Evolutionary conservation across 2,113 vertebrate species (phyloP).

Genomic region (Pseudonaja textilis): DNA sequence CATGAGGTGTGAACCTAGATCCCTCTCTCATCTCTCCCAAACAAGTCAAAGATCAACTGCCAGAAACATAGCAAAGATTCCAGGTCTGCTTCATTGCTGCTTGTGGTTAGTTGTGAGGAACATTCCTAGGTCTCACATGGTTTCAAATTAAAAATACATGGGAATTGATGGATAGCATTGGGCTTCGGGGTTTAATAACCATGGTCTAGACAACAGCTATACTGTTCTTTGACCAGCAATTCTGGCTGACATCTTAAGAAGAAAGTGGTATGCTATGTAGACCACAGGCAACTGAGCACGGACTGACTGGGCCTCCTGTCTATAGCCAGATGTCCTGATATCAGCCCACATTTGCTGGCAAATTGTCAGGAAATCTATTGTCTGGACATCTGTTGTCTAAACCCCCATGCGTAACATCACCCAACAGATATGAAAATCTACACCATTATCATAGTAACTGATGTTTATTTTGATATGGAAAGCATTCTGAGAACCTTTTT

Average conservation of each 20-base stretch:
- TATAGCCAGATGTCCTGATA: neutral
- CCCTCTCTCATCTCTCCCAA: neutral
- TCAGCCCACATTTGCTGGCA: neutral
- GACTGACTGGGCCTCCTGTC: neutral
- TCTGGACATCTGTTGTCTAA: neutral
- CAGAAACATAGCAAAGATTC: neutral
- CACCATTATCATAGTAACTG: neutral
- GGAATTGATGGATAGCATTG: neutral
- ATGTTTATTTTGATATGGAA: neutral
- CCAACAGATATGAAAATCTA: neutral
- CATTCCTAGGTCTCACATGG: neutral
- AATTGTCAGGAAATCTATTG: neutral
- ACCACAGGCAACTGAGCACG: neutral
- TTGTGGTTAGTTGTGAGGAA: neutral
- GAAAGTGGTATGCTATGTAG: neutral
- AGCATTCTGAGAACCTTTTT: neutral
- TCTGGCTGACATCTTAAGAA: neutral
- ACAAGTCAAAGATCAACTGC: neutral
- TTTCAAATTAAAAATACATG: neutral
- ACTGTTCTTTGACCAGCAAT: neutral
- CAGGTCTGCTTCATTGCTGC: neutral
- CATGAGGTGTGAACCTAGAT: neutral
- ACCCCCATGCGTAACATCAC: neutral
- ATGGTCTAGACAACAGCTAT: neutral
- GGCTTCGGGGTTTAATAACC: neutral